Evolutionary conservation across 2,888 invertebrate genomes (phyloP), one percentile per base, ranked within the genome.

Genomic region (Pecten maximus): DNA sequence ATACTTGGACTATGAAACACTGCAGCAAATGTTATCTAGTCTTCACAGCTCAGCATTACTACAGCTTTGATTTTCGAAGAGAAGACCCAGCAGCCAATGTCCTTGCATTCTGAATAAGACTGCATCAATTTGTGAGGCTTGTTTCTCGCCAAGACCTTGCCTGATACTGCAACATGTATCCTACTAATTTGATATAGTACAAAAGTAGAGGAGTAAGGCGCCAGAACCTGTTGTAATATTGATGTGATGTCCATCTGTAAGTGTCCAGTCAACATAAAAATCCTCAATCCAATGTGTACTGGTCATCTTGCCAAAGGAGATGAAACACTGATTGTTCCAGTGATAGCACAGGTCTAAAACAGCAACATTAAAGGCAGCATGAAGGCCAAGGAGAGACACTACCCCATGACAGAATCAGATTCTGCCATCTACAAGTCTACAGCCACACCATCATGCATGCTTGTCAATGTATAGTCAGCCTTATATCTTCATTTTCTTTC

Each of bases 151-250:
- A 74, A 35, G 74, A 74, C 35, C 35, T 8, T 28, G 35, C 2
- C 74, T 35, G 74, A 28, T 35, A 35, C 74, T 74, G 74, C 74
- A 74, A 15, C 35, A 74, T 28, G 28, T 74, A 12, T 2, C 74
- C 8, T 35, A 74, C 74, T 74, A 74, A 74, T 74, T 35, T 35
- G 35, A 74, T 74, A 74, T 12, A 74, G 28, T 28, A 28, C 35
- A 35, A 28, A 12, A 10, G 12, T 10, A 74, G 74, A 15, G 10
- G 35, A 28, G 35, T 2, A 1, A 35, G 35, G 74, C 35, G 35
- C 74, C 35, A 28, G 74, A 23, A 74, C 74, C 74, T 74, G 74
- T 74, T 74, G 23, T 23, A 74, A 74, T 74, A 74, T 74, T 74
- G 74, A 74, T 74, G 74, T 19, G 54, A 54, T 54, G 54, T 54